Evolutionary conservation across 2,888 invertebrate species (phyloP), one percentile per base, ranked within the genome.

Genomic region (Drosophila neutralis): DNA sequence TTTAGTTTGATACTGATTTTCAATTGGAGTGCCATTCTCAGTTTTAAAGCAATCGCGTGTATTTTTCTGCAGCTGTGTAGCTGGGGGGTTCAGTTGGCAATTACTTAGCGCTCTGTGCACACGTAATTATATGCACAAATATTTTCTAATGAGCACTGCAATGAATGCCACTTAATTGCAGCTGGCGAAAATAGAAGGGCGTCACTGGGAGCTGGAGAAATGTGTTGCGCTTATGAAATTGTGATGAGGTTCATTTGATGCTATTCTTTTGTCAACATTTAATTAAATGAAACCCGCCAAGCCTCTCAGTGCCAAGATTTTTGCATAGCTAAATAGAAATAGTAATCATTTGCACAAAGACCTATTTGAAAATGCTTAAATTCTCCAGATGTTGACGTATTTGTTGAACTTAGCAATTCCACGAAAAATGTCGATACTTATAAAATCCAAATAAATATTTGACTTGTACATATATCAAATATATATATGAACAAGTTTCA

Each of bases 101-200:
- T 60, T 31, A 57, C 57, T 54, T 66, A 42, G 24, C 62, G 52
- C 33, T 62, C 75, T 70, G 49, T 66, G 65, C 69, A 61, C 73
- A 77, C 81, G 78, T 86, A 84, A 84, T 86, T 86, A 78, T 71
- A 83, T 83, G 73, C 87, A 83, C 73, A 85, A 86, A 83, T 82
- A 87, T 80, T 88, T 79, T 81, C 76, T 88, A 88, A 85, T 87
- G 83, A 88, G 88, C 79, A 79, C 48, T 75, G 84, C 81, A 79
- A 77, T 86, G 82, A 88, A 83, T 87, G 69, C 60, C 65, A 78
- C 78, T 83, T 83, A 83, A 81, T 87, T 81, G 58, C 79, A 77
- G 13, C 49, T 38, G 18, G n/a, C 27, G 8, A 49, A 24, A 10
- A 18, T 10, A 27, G 58, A 38, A 48, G 53, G 8, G 21, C 13